Base-by-base conservation (phyloP, 1,140 invertebrate species). In the Nephotettix cincticeps region DNA sequence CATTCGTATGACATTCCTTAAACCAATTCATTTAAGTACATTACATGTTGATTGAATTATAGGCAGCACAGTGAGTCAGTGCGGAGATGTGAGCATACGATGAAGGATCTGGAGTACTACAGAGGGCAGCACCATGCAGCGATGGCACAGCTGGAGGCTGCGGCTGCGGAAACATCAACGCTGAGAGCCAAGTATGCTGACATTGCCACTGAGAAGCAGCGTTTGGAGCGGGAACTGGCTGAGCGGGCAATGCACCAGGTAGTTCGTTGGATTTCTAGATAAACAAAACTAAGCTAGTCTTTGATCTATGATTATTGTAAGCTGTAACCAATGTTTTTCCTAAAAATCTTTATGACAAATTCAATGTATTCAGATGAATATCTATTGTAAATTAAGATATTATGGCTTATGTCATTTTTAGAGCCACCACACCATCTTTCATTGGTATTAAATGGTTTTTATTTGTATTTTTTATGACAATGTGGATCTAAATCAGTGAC, bases 101-200 rank as follows among this genome's bases (percentile, higher is more conserved):
- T 84, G 71, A 84, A 90, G 84, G 93, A 96, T 80, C 86, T 94
- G 78, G 93, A 95, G 76, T 94, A 94, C 77, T 95, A 95, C 81
- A 87, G 93, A 70, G 88, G 88, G 71, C 91, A 94, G 79, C 92
- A 94, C 79, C 86, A 92, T 78, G 89, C 88, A 76, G 89, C 89
- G 58, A 89, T 92, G 86, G 90, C 88, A 79, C 92, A 95, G 79
- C 78, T 92, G 71, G 92, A 93, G 78, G 88, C 88, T 73, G 86
- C 90, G 14, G 86, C 88, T 19, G 88, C 91, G 78, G 93, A 96
- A 79, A 87, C 88, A 36, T 87, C 87, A 71, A 85, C 86, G 68
- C 80, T 93, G 47, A 86, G 93, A 45, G 87, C 88, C 70, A 93
- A 94, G 81, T 92, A 91, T 77, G 84, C 87, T 27, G 91, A 95